Base-by-base conservation (phyloP, 1,140 invertebrate species). In the Drosophila tropicalis region DNA sequence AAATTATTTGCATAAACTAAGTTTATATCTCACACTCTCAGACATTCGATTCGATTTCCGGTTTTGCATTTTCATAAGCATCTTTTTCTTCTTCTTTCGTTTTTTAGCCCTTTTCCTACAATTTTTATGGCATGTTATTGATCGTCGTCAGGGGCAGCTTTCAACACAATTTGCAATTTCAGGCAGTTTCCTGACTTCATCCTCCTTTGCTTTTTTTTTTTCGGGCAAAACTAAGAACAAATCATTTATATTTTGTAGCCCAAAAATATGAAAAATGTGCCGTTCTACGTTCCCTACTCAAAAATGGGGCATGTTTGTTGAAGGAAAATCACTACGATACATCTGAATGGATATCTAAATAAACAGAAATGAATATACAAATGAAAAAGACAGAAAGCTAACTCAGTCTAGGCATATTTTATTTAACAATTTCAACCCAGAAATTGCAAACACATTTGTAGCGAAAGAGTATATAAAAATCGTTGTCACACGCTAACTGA, bases 21-120 rank as follows among this genome's bases (percentile, higher is more conserved):
- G 19, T 39, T 51, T 13, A 56, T 55, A 22, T 72, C 55, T 44
- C 41, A 65, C 73, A 79, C 81, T 86, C 78, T 75, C 78, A 86
- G 82, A 81, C 82, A 75, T 86, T 85, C 82, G 74, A 86, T 86
- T 51, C 44, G 44, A 51, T 51, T 85, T 85, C 82, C 81, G 82
- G 78, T 74, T 29, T 81, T 51, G 83, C 81, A 86, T 85, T 86
- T 85, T 81, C 82, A 86, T 86, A 86, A 85, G 86, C 79, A 85
- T 86, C 78, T 84, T 86, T 74, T 84, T 72, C 72, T 70, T 68
- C 67, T 81, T 81, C 78, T 74, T 51, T 51, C 19, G 7, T 19
- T 22, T 22, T 22, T 4, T 6, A 0, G 3, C 17, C 44, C 10
- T 22, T 51, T 9, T 12, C 17, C 1, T 15, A 19, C 19, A 9